Evolutionary conservation across 2,113 vertebrate genomes (phyloP).

Genomic region (Stigmatopora argus): DNA sequence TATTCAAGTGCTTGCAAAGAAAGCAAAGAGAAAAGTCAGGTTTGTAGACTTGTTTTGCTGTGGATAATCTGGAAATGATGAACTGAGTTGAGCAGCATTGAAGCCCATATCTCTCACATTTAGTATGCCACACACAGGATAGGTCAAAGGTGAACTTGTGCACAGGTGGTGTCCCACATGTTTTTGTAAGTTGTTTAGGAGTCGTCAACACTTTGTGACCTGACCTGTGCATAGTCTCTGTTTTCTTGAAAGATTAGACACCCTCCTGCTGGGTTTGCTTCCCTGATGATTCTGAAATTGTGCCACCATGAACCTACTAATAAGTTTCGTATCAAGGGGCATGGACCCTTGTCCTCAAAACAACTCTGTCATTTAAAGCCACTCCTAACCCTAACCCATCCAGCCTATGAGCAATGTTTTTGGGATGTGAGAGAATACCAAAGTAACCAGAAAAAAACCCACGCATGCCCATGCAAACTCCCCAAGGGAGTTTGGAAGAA

Average conservation of each 20-base stretch:
- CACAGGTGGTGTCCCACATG: constrained; percentile 1
- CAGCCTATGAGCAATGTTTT: neutral
- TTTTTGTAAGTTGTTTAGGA: constrained; percentile 2
- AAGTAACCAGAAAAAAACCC: neutral
- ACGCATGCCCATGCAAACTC: neutral
- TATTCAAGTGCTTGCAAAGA: neutral
- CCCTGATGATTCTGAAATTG: neutral
- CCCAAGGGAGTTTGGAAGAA: too few relatives aligned
- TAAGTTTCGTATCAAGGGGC: neutral
- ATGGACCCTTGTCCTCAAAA: neutral
- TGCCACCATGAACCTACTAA: neutral
- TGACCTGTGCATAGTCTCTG: neutral
- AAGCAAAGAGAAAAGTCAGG: neutral
- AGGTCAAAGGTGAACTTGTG: constrained; percentile 6
- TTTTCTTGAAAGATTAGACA: neutral
- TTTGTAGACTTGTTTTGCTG: neutral
- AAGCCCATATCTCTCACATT: neutral
- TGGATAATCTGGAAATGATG: neutral
- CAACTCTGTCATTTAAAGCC: neutral
- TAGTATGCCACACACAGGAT: constrained; percentile 1
- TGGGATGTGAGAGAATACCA: neutral
- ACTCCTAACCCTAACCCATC: neutral
- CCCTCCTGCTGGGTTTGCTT: neutral
- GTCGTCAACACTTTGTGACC: constrained; percentile 5
- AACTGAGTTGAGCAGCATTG: neutral